phyloP scores from a whole-genome alignment of 1,140 invertebrate species.

The Ceratina japonica region DNA sequence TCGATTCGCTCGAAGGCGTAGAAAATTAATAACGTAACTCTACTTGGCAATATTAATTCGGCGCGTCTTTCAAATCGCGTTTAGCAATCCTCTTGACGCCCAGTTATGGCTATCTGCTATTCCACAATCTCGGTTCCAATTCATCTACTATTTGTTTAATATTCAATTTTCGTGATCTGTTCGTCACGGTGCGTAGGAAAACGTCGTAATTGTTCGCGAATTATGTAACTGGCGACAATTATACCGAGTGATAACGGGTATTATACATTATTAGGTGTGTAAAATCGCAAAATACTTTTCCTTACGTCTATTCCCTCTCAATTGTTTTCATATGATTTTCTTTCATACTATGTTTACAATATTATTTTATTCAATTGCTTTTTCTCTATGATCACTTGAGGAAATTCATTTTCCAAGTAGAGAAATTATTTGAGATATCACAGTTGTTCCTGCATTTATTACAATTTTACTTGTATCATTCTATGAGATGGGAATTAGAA shows the following conservation, averaged over 20 bases:
- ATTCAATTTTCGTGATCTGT: background rate
- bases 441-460: no score
- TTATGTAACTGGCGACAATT: slow-evolving; percentile 53
- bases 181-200: background rate
- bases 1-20: slow-evolving; percentile 38
- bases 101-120: slow-evolving; percentile 33
- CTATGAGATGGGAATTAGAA: background rate
- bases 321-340: background rate
- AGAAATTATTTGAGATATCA: background rate
- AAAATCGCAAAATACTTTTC: slow-evolving; percentile 8
- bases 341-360: background rate
- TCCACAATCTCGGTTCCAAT: background rate
- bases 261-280: slow-evolving; percentile 49
- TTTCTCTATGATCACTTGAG: background rate
- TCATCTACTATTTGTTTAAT: background rate
- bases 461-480: background rate
- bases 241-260: slow-evolving; percentile 30
- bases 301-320: background rate
- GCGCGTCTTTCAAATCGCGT: slow-evolving; percentile 63
- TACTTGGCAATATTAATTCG: slow-evolving; percentile 36
- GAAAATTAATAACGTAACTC: slow-evolving; percentile 49
- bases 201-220: slow-evolving; percentile 31
- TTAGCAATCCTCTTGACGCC: slow-evolving; percentile 37
- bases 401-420: background rate
- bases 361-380: background rate